Evolutionary conservation across 2,113 vertebrate genomes (phyloP), one percentile per base, ranked within the genome.

Genomic region (Corydoras maculifer): DNA sequence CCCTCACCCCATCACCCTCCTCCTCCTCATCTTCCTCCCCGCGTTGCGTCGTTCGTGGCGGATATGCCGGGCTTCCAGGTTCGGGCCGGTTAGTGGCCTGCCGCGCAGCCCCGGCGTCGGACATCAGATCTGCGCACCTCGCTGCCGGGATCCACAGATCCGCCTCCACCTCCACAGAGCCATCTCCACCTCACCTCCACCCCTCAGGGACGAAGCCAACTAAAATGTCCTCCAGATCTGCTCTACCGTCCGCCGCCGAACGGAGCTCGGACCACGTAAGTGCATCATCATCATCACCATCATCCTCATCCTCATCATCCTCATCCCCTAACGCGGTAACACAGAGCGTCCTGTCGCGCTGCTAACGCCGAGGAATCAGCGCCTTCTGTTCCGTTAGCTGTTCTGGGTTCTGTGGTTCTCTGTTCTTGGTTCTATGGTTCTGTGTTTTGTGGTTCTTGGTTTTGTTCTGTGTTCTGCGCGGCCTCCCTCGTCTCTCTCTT

Each of bases 201-300:
- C 48, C 29, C 57, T 31, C 57, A 50, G 18, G 15, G 15, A 8
- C 8, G 12, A 3, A 55, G 9, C 3, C 31, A 12, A 55, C 9
- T 3, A 55, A 65, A 59, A 65, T 90, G 89, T 90, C 89, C 76
- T 90, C 88, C 83, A 85, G 89, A 68, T 88, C 89, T 84, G 86
- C 89, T 79, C 85, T 90, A 79, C 87, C 88, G 82, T 88, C 88
- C 82, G 88, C 87, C 54, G 88, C 86, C 87, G 89, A 90, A 83
- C 86, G 89, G 87, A 88, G 87, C 81, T 83, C 86, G 58, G 89
- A 90, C 75, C 89, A 90, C 83, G 89, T 90, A 90, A 90, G 89
- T 90, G 77, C 70, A 55, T 50, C 8, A 48, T 68, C 4, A 64
- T 62, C 14, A 2, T n/a, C 31, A 25, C 15, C 15, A 14, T n/a